These are phyloP conservation scores for Isoperla grammatica DNA, from an alignment of 2,888 invertebrate species.

Conservation along the genomic window DNA sequence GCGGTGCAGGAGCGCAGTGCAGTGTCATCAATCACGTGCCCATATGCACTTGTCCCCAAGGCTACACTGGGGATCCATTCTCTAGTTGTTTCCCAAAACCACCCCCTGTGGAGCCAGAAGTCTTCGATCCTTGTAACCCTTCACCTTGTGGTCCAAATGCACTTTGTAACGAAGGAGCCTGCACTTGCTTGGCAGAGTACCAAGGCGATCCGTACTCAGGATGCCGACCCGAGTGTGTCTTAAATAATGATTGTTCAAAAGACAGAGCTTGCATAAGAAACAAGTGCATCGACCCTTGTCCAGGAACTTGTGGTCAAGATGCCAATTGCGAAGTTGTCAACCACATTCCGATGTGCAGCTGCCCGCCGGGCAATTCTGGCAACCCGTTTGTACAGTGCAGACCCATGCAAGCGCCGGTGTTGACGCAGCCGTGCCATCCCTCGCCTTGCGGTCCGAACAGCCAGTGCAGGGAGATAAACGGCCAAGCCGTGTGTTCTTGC, in stretches of 20 bases:
- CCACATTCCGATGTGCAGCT: constrained; percentile 66
- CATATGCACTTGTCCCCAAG: constrained; percentile 31
- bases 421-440: constrained; percentile 59
- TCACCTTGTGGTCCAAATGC: constrained; percentile 40
- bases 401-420: constrained; percentile 45
- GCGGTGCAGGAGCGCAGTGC: constrained; percentile 57
- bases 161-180: constrained; percentile 50
- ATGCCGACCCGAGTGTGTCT: constrained; percentile 65
- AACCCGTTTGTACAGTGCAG: constrained; percentile 62
- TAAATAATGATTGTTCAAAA: constrained; percentile 59
- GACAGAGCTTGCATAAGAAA: constrained; percentile 60
- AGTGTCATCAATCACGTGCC: constrained; percentile 63
- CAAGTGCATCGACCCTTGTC: constrained; percentile 65
- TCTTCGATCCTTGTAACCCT: constrained; percentile 35
- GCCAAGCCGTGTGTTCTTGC: constrained; percentile 48
- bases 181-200: constrained; percentile 65
- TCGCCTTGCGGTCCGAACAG: constrained; percentile 48
- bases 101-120: constrained; percentile 29
- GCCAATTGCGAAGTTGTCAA: constrained; percentile 67
- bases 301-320: constrained; percentile 62
- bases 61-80: constrained; percentile 39
- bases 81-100: constrained; percentile 33
- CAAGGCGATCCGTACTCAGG: constrained; percentile 65
- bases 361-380: constrained; percentile 53
- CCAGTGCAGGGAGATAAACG: constrained; percentile 46